These are phyloP conservation scores for Gallinago nigripennis DNA, from an alignment of 2,797 vertebrate genomes.

Conservation along the genomic window DNA sequence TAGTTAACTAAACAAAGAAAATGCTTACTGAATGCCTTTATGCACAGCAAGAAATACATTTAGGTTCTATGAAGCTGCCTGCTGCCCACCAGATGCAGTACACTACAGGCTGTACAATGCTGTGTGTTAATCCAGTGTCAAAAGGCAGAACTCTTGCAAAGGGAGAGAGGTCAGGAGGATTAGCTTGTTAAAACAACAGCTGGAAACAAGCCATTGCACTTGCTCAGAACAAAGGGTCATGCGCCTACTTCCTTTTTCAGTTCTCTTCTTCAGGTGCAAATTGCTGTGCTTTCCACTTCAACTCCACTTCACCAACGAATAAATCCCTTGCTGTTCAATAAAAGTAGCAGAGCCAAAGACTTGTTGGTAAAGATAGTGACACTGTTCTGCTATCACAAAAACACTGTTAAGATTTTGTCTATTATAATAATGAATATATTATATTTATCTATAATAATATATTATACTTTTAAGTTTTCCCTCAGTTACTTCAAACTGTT, in stretches of 20 bases:
- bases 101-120: neutral
- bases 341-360: neutral
- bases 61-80: neutral
- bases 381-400: neutral
- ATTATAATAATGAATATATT: neutral
- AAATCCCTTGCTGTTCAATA: neutral
- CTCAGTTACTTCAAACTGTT: neutral
- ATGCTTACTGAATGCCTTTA: neutral
- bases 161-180: neutral
- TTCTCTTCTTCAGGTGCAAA: neutral
- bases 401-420: neutral
- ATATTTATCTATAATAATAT: neutral
- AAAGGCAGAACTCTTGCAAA: neutral
- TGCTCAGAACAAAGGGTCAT: neutral
- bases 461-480: neutral
- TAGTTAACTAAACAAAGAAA: neutral
- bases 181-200: neutral
- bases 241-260: neutral
- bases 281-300: neutral
- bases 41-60: neutral
- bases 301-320: neutral
- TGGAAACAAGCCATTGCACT: neutral
- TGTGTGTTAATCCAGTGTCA: neutral
- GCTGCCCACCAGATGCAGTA: neutral
- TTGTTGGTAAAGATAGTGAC: neutral